Percentiles rank a stretch among this genome's conserved stretches.
phyloP scores from a whole-genome alignment of 2,113 vertebrate genomes.

The Grus americana region DNA sequence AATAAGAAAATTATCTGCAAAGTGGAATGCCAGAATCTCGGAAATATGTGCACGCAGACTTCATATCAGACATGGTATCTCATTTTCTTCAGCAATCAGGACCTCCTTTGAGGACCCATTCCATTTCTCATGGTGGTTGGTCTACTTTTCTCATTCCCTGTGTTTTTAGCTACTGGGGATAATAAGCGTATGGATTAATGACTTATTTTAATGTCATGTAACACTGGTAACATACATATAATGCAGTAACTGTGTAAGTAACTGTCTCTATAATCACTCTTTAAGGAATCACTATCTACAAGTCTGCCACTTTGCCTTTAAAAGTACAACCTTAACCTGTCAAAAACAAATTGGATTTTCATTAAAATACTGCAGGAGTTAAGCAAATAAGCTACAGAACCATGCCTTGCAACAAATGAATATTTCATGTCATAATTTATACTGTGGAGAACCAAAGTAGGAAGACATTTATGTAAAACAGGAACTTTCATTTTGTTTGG shows the following conservation, averaged over 20 bases:
- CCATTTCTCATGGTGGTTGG: neutral
- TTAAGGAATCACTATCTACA: neutral
- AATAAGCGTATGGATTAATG: neutral
- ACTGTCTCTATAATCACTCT: constrained; percentile 22
- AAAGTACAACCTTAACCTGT: neutral
- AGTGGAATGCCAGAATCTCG: neutral
- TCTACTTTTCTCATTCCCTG: neutral
- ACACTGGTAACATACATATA: neutral
- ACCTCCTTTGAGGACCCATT: neutral
- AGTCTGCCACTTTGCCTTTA: constrained; percentile 41
- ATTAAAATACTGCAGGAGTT: constrained; percentile 5
- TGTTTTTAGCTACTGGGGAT: constrained; percentile 11
- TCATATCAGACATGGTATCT: neutral
- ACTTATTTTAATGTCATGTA: neutral
- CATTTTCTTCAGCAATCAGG: constrained; percentile 1
- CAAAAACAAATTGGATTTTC: constrained; percentile 43
- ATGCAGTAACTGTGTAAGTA: constrained; percentile 20
- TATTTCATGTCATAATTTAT: neutral
- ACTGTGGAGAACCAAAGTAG: neutral
- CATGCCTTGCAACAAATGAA: constrained; percentile 3
- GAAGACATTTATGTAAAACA: neutral
- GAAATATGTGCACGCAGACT: neutral
- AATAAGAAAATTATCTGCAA: constrained; percentile 6
- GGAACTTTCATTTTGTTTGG: neutral
- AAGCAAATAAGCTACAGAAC: neutral